Conservation (phyloP, 2,797 vertebrate genomes). For the Paedocypris micromegethes region DNA sequence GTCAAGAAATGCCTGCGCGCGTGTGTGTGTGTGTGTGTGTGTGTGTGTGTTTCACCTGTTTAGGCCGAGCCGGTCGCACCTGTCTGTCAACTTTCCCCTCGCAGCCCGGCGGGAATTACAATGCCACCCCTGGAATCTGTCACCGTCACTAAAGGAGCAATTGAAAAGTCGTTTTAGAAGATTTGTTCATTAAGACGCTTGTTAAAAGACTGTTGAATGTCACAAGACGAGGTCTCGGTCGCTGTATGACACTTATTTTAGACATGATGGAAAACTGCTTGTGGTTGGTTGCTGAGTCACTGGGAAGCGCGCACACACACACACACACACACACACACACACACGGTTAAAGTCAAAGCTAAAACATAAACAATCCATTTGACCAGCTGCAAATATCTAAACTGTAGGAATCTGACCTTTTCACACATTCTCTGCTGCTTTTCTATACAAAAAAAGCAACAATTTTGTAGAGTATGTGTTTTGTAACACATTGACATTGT, state of each 20-base stretch:
- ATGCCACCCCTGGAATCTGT: slow-evolving; percentile 8
- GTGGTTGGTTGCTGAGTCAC: no score
- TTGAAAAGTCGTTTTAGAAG: not conserved
- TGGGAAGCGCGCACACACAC: no score
- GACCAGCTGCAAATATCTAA: slow-evolving; percentile 16
- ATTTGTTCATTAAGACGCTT: slow-evolving; percentile 3
- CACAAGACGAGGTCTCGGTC: not conserved
- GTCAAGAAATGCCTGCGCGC: not conserved
- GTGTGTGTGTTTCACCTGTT: slow-evolving; percentile 26
- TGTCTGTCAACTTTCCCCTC: slow-evolving; percentile 29
- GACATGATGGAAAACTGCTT: no score
- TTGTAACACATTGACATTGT: no score
- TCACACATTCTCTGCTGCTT: not conserved
- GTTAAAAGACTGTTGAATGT: not conserved
- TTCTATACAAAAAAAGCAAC: slow-evolving; percentile 3
- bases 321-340: no score
- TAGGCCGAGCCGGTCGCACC: slow-evolving; percentile 32
- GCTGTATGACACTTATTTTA: not conserved
- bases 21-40: not conserved
- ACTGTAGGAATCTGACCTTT: slow-evolving; percentile 16
- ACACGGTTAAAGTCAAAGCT: no score
- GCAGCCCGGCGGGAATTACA: slow-evolving; percentile 13
- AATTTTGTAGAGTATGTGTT: not conserved
- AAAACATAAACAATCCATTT: not conserved
- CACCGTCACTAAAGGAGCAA: not conserved